A percentile compares a stretch with the other conserved stretches of the same genome.
These are phyloP conservation scores for Rhinolophus ferrumequinum DNA, from an alignment of 2,113 vertebrate species.

Conservation along the genomic window DNA sequence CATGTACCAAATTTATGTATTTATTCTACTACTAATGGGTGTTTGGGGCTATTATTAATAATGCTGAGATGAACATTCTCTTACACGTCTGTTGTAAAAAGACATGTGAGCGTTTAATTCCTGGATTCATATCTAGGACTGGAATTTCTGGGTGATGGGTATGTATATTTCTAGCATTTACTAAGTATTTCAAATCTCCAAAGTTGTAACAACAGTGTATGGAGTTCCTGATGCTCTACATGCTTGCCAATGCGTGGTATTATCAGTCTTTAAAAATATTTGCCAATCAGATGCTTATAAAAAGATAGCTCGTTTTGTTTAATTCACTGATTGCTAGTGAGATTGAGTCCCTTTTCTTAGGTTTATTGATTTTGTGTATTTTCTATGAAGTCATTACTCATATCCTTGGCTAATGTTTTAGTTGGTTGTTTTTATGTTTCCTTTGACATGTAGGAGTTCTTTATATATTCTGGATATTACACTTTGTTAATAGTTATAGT, in stretches of 20 bases:
- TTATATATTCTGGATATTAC: neutral
- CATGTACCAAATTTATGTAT: neutral
- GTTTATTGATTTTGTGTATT: neutral
- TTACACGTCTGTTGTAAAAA: neutral
- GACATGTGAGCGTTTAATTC: neutral
- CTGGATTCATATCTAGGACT: neutral
- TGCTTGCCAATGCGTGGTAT: neutral
- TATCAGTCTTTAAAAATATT: neutral
- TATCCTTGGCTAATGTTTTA: neutral
- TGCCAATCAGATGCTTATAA: neutral
- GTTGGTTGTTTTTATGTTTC: neutral
- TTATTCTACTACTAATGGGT: constrained; percentile 3
- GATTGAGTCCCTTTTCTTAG: neutral
- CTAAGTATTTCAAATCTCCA: neutral
- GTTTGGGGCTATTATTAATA: neutral
- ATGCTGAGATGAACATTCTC: neutral
- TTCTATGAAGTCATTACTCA: neutral
- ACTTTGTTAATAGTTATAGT: constrained; percentile 9
- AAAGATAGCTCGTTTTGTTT: neutral
- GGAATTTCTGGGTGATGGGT: neutral
- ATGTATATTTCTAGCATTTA: neutral
- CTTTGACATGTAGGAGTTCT: neutral
- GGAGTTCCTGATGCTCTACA: neutral
- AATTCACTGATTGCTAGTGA: neutral
- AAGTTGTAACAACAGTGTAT: neutral